Evolutionary conservation across 2,797 vertebrate genomes (phyloP).

Genomic region (Esox masquinongy): DNA sequence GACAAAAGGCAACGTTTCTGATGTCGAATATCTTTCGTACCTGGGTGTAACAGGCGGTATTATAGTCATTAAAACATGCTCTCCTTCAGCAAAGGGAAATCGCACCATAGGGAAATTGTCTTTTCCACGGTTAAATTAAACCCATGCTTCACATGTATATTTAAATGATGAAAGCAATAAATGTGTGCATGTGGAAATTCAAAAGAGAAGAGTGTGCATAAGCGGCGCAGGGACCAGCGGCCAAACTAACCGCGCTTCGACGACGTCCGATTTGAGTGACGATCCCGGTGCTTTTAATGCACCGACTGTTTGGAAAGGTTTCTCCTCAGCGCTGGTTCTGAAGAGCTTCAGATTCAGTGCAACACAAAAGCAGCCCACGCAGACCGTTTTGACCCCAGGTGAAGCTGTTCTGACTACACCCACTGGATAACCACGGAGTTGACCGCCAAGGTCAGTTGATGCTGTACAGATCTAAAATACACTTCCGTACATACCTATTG

Average conservation of each 20-base stretch:
- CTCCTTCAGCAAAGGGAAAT: conserved; percentile 70
- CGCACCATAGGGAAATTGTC: conserved; percentile 75
- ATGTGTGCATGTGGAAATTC: conserved; percentile 63
- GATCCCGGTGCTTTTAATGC: conserved; percentile 9
- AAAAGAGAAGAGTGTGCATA: conserved; percentile 59
- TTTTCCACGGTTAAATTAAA: conserved; percentile 75
- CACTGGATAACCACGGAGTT: conserved; percentile 28
- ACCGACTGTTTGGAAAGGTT: conserved; percentile 13
- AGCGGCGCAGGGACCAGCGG: background rate
- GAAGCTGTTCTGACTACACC: conserved; percentile 25
- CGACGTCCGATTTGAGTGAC: conserved; percentile 8
- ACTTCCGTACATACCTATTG: conserved; percentile 58
- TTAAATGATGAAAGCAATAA: conserved; percentile 67
- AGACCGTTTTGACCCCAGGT: background rate
- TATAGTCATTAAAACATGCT: conserved; percentile 70
- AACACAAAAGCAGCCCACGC: background rate
- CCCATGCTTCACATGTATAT: conserved; percentile 72
- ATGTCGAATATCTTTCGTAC: background rate
- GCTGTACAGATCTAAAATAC: conserved; percentile 38
- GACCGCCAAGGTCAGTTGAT: conserved; percentile 36
- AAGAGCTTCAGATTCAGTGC: conserved; percentile 9
- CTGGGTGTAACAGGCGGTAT: conserved; percentile 47
- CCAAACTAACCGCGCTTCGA: conserved; percentile 36
- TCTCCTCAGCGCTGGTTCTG: background rate
- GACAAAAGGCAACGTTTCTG: background rate